These are phyloP conservation scores for Pithys albifrons DNA, from an alignment of 2,113 vertebrate species.

Conservation along the genomic window DNA sequence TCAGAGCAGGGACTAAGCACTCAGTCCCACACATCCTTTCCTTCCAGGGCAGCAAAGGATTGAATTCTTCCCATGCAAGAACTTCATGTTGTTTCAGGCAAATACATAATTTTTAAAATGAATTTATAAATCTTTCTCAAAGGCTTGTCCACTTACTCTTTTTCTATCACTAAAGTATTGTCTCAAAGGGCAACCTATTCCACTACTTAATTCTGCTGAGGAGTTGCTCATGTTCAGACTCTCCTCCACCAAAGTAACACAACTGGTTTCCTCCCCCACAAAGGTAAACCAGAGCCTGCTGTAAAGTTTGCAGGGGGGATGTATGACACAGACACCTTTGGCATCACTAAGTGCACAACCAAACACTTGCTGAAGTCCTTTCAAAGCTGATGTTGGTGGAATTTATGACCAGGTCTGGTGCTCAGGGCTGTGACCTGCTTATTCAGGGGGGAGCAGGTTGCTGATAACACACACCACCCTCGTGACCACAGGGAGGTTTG, in stretches of 20 bases:
- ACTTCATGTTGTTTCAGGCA: background rate
- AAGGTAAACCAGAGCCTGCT: background rate
- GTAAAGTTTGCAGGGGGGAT: background rate
- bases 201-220: background rate
- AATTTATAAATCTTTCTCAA: background rate
- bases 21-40: background rate
- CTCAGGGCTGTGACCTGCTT: background rate
- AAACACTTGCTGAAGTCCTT: background rate
- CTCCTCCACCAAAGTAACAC: background rate
- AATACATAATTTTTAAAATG: background rate
- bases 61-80: background rate
- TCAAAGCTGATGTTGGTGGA: background rate
- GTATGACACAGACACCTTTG: background rate
- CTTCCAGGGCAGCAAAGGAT: background rate
- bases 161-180: background rate
- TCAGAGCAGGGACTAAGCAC: background rate
- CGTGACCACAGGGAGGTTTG: background rate
- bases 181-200: background rate
- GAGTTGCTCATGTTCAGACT: background rate
- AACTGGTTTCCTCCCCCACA: background rate
- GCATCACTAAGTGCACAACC: background rate
- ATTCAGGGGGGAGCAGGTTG: background rate
- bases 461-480: background rate
- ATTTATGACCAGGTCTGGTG: background rate
- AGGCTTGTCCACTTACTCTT: background rate